A percentile compares a stretch with the other conserved stretches of the same genome.
Evolutionary conservation across 1,140 invertebrate genomes (phyloP).

Genomic region (Bombus cullumanus): DNA sequence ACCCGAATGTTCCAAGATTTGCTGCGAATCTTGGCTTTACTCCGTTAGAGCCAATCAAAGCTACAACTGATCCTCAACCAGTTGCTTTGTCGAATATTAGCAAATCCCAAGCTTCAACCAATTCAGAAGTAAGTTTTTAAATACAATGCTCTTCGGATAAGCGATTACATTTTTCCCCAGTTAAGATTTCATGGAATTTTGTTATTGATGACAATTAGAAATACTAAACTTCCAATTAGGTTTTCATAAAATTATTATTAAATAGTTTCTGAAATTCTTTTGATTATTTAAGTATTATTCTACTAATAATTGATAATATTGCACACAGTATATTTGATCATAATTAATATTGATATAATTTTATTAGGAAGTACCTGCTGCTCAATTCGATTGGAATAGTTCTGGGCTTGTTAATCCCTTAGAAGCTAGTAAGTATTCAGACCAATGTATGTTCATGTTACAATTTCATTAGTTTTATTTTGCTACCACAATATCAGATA

Average conservation of each 20-base stretch:
- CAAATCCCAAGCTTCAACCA: constrained; percentile 68
- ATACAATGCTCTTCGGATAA: not conserved
- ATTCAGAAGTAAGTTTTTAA: constrained; percentile 72
- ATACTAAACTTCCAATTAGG: no score
- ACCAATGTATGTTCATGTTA: not conserved
- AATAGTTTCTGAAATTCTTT: not conserved
- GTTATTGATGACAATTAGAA: no score
- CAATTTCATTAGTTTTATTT: constrained; percentile 3
- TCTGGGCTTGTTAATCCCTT: constrained; percentile 86
- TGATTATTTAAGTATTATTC: not conserved
- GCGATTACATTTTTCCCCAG: not conserved
- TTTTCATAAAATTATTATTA: not conserved
- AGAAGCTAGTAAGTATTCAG: constrained; percentile 85
- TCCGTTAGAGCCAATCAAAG: constrained; percentile 90
- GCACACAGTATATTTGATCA: not conserved
- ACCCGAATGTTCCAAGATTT: constrained; percentile 89
- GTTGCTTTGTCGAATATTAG: constrained; percentile 64
- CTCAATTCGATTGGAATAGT: constrained; percentile 87
- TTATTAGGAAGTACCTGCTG: constrained; percentile 84
- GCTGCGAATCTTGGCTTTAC: constrained; percentile 89
- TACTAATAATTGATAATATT: not conserved
- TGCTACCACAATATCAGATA: not conserved
- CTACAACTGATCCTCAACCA: constrained; percentile 72
- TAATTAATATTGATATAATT: constrained; percentile 52
- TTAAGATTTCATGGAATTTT: not conserved